These are phyloP conservation scores for Alloplasta piceator DNA, from an alignment of 2,888 invertebrate genomes.

Conservation along the genomic window DNA sequence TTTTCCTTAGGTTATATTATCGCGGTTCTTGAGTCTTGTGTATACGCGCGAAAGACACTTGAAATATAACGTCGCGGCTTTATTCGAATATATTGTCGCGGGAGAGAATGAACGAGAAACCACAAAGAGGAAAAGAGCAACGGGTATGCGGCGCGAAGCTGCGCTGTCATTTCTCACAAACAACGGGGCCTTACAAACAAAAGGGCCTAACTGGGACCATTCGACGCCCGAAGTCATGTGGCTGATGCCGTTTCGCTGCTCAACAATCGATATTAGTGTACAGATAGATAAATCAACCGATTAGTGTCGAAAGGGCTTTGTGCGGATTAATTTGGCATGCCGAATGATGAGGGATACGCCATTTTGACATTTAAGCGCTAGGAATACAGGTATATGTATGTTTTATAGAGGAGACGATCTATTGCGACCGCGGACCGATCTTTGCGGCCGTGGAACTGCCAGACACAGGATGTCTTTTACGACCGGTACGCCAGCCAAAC, in stretches of 20 bases:
- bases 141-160: too few species aligned
- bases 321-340: neutral
- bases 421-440: slow-evolving; percentile 61
- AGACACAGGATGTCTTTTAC: slow-evolving; percentile 66
- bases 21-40: slow-evolving; percentile 20
- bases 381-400: neutral
- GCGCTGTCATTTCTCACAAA: too few species aligned
- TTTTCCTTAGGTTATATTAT: slow-evolving; percentile 1
- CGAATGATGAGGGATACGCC: slow-evolving; percentile 1
- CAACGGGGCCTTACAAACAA: too few species aligned
- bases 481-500: slow-evolving; percentile 59
- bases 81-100: slow-evolving; percentile 6
- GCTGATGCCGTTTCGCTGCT: too few species aligned
- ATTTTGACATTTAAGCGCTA: neutral
- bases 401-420: slow-evolving; percentile 45
- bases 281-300: neutral
- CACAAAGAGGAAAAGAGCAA: slow-evolving; percentile 14
- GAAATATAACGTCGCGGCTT: slow-evolving; percentile 3
- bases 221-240: too few species aligned
- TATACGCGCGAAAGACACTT: neutral
- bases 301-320: neutral
- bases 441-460: slow-evolving; percentile 60
- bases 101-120: neutral
- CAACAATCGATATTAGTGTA: too few species aligned
- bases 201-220: too few species aligned